phyloP scores from a whole-genome alignment of 2,113 vertebrate genomes.

The Lepidothrix coronata region DNA sequence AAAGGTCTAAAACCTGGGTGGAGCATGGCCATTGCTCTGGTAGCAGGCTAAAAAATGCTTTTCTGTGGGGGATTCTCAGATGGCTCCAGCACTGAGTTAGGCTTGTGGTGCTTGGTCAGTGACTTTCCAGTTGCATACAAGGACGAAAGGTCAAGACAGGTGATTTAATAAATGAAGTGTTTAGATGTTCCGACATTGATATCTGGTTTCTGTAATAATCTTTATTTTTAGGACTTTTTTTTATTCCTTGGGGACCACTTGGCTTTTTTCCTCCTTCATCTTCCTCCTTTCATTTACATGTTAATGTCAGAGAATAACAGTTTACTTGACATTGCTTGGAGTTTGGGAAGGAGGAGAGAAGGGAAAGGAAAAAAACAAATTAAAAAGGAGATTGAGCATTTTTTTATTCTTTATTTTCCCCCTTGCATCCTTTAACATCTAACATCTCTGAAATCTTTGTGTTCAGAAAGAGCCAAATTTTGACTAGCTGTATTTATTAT shows the following conservation, averaged over 20 bases:
- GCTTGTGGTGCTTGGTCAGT: neutral
- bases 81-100: neutral
- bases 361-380: neutral
- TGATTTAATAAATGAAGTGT: neutral
- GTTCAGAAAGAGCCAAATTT: neutral
- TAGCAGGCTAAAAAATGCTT: neutral
- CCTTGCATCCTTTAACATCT: neutral
- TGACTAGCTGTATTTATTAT: neutral
- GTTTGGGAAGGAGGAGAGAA: neutral
- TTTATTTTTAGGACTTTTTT: neutral
- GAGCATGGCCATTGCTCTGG: neutral
- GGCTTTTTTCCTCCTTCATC: neutral
- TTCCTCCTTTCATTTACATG: neutral
- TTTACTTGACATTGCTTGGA: neutral
- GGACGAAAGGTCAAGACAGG: neutral
- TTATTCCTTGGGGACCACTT: neutral
- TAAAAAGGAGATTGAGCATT: neutral
- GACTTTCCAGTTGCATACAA: neutral
- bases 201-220: neutral
- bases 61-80: neutral
- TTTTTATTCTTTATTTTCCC: neutral
- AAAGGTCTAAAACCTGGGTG: neutral
- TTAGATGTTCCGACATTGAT: neutral
- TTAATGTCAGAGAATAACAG: neutral
- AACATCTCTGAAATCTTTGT: neutral